These are phyloP conservation scores for Eubasilissa splendida DNA, from an alignment of 2,888 invertebrate genomes.

Conservation along the genomic window DNA sequence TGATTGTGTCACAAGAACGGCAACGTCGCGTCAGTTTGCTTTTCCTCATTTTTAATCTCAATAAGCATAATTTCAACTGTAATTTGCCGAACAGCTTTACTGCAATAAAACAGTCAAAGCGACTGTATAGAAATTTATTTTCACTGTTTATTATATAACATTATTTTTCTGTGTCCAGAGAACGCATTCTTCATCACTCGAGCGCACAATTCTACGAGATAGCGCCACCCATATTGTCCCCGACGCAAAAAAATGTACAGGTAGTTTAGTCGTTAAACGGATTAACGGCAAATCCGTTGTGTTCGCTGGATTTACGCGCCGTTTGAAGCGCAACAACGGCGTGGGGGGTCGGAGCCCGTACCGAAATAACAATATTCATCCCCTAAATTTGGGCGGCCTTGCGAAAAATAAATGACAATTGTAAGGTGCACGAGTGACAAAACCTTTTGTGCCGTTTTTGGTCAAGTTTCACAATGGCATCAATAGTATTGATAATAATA, in stretches of 20 bases:
- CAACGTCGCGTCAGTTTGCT: no score
- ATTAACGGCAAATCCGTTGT: constrained; percentile 54
- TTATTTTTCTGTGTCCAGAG: no score
- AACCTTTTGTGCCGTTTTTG: constrained; percentile 33
- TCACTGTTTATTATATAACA: not conserved
- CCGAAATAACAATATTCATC: constrained; percentile 20
- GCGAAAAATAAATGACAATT: constrained; percentile 2
- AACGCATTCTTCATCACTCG: not conserved
- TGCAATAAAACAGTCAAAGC: no score
- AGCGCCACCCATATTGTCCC: constrained; percentile 37
- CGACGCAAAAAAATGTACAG: not conserved
- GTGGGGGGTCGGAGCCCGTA: constrained; percentile 25
- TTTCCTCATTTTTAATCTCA: no score
- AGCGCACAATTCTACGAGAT: constrained; percentile 4
- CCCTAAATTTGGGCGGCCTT: not conserved
- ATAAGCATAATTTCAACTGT: no score
- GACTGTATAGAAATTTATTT: no score
- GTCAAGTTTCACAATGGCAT: constrained; percentile 13
- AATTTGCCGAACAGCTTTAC: no score
- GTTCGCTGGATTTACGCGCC: constrained; percentile 15
- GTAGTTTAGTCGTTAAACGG: constrained; percentile 47
- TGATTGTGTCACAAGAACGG: no score
- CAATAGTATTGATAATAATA: constrained; percentile 18
- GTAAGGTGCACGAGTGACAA: constrained; percentile 15
- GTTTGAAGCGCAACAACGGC: not conserved